Base-by-base conservation (phyloP, 2,888 invertebrate species). In the Neoascia interrupta region DNA sequence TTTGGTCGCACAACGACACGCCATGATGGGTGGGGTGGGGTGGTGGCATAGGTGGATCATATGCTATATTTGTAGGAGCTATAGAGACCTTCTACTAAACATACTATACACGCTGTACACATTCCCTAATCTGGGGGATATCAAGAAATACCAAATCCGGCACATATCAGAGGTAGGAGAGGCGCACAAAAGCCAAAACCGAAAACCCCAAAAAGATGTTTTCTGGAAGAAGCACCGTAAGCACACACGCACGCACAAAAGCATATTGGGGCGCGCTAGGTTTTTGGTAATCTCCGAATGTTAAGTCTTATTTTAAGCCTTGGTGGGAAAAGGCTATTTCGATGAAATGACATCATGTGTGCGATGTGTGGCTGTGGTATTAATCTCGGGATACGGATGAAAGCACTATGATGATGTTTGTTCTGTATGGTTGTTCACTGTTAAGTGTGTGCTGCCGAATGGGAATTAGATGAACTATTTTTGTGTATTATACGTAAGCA, bases 391-490 rank as follows among this genome's bases (percentile, higher is more conserved):
- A 69, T 69, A 54, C 43, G 36, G 53, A 69, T 23, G 47, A 31
- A 34, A n/a, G n/a, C n/a, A n/a, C n/a, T n/a, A n/a, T n/a, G n/a
- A n/a, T n/a, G n/a, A n/a, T n/a, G n/a, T n/a, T n/a, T n/a, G n/a
- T n/a, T n/a, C n/a, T n/a, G n/a, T n/a, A 51, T 76, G 45, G 23
- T 53, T 61, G 26, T 68, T 21, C 26, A 15, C 18, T 63, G 41
- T 72, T 43, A 39, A 34, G 37, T 68, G 34, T 51, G 56, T 23
- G 37, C 58, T 64, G 21, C 26, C 39, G 54, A 72, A 76, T 76
- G 43, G 64, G 70, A 53, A 58, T 64, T 60, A 70, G 53, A 70
- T 70, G 58, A 64, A 72, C 70, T 72, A 72, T 72, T 76, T 76
- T 64, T 58, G 70, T 76, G 51, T 53, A 39, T n/a, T n/a, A n/a